Evolutionary conservation across 2,888 invertebrate species (phyloP).

Genomic region (Agonopterix arenella): DNA sequence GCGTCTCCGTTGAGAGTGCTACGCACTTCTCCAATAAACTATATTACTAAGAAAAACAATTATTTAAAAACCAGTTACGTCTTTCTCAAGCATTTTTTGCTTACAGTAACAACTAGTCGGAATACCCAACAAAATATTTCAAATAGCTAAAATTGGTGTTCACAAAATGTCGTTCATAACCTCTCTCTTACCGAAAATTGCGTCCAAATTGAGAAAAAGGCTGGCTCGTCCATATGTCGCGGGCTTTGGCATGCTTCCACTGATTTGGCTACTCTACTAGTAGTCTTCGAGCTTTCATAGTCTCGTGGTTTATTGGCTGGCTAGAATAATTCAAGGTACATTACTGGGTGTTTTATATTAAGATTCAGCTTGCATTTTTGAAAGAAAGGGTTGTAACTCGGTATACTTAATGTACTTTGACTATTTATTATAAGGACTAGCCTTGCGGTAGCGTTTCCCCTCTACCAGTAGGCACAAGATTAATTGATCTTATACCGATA

Average conservation of each 20-base stretch:
- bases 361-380: background rate
- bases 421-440: no score
- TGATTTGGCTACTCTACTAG: slow-evolving; percentile 32
- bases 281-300: slow-evolving; percentile 7
- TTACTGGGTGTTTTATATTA: slow-evolving; percentile 13
- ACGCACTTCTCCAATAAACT: no score
- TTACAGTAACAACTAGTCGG: background rate
- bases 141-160: slow-evolving; percentile 8
- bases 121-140: background rate
- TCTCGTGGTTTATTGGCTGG: slow-evolving; percentile 2
- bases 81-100: background rate
- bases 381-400: no score
- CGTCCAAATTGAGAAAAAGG: slow-evolving; percentile 34
- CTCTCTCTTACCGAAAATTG: slow-evolving; percentile 33
- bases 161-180: slow-evolving; percentile 12
- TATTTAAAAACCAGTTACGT: no score
- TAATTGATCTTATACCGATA: no score
- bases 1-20: no score
- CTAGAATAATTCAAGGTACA: slow-evolving; percentile 15
- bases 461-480: no score
- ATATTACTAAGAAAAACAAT: no score
- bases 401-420: no score
- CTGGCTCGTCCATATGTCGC: slow-evolving; percentile 37
- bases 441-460: no score
- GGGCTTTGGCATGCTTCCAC: slow-evolving; percentile 53